Percentiles rank a stretch among this genome's conserved stretches.
phyloP scores from a whole-genome alignment of 1,140 invertebrate species.

The Metaphire vulgaris region DNA sequence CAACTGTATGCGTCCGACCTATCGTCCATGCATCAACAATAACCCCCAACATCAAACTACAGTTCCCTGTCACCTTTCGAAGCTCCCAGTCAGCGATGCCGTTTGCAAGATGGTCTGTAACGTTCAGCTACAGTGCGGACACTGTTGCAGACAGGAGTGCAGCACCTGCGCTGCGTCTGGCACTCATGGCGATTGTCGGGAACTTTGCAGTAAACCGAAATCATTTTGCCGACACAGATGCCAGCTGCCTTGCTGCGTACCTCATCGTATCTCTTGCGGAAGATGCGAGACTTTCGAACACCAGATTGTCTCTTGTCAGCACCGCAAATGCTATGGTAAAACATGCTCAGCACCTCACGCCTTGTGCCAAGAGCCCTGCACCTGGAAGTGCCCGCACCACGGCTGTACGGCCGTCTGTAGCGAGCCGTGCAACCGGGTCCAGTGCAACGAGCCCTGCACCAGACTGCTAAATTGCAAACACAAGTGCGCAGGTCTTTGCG shows the following conservation, averaged over 20 bases:
- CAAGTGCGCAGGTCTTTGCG: constrained; percentile 58
- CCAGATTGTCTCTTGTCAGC: too few relatives aligned
- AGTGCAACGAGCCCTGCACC: constrained; percentile 51
- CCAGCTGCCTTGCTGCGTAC: constrained; percentile 34
- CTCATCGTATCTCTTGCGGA: too few relatives aligned
- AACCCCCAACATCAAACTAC: too few relatives aligned
- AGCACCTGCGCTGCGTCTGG: background rate
- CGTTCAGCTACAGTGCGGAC: background rate
- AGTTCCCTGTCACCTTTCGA: too few relatives aligned
- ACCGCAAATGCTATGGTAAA: too few relatives aligned
- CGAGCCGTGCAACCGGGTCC: constrained; percentile 56
- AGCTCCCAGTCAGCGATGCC: too few relatives aligned
- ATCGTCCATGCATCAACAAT: too few relatives aligned
- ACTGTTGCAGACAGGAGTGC: background rate
- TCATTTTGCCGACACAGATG: constrained; percentile 51
- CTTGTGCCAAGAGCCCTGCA: constrained; percentile 57
- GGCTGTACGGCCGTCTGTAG: constrained; percentile 57
- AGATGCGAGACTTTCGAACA: too few relatives aligned
- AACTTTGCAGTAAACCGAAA: constrained; percentile 37
- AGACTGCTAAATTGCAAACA: constrained; percentile 57
- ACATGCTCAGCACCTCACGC: too few relatives aligned
- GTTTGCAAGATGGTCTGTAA: background rate
- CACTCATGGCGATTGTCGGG: background rate
- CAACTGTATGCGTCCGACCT: too few relatives aligned
- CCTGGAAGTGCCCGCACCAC: constrained; percentile 55